Evolutionary conservation across 2,797 vertebrate species (phyloP), one percentile per base, ranked within the genome.

Genomic region (Helarctos malayanus): DNA sequence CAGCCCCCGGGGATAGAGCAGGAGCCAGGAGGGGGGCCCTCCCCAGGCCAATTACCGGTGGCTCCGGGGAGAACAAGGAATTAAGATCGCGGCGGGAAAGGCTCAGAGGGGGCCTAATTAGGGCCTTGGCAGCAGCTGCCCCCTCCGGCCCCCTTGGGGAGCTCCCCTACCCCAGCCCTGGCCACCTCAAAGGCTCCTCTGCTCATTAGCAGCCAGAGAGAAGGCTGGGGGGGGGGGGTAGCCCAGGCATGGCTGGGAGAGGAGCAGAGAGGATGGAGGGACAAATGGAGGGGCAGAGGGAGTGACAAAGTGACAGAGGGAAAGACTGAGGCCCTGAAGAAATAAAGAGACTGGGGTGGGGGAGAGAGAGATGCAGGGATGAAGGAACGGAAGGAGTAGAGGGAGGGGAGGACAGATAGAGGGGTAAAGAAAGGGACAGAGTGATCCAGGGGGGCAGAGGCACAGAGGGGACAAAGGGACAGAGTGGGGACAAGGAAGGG

Each of bases 71-170:
- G 94, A 95, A 47, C 52, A 38, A 63, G n/a, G 96, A 97, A 97
- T 96, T 96, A 97, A 97, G 96, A 97, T 97, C 97, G 3, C 98
- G 0, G 97, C 93, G 71, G 96, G 97, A 96, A 91, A 93, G 94
- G 96, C 89, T 1, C 96, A 81, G 93, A 81, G 71, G 93, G 61
- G 96, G 85, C 54, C 98, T 98, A 97, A 98, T 98, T 98, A 98
- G 87, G 94, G 71, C 94, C 93, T 90, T 61, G 47, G 95, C 86
- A 93, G 97, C 98, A 98, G 97, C 98, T 98, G 97, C 96, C 97
- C 98, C 93, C 95, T 96, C 79, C 27, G 15, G 79, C 76, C 89
- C 91, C 97, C 96, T 96, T 45, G 8, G 96, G 94, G 96, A 45
- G 90, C 61, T 49, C 78, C 79, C 93, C 97, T 61, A 73, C 38